Conservation (phyloP, 2,113 vertebrate species). For the Callocephalon fimbriatum region DNA sequence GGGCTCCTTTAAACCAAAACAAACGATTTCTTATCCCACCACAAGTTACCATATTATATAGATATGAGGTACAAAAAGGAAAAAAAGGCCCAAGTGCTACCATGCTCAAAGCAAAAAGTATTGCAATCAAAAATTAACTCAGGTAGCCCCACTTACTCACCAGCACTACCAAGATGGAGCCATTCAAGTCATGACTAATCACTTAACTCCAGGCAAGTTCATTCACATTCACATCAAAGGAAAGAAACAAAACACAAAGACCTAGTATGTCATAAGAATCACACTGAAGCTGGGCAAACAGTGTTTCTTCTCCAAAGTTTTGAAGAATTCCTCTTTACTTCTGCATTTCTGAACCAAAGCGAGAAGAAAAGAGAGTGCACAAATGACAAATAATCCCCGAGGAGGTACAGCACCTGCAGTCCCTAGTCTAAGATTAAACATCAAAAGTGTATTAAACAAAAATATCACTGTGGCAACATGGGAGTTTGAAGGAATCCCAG, state of each 20-base stretch:
- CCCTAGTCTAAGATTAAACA: not conserved
- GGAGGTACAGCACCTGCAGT: not conserved
- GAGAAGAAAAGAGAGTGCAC: not conserved
- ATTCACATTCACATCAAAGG: constrained; percentile 52
- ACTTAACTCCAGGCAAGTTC: constrained; percentile 30
- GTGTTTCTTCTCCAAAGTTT: not conserved
- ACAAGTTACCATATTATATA: not conserved
- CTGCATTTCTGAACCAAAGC: not conserved
- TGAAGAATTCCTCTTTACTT: not conserved
- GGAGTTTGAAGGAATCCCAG: not conserved
- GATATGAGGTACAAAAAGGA: not conserved
- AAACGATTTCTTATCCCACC: not conserved
- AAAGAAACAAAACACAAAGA: not conserved
- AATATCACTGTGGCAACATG: not conserved
- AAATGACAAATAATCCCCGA: not conserved
- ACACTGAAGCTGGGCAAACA: not conserved
- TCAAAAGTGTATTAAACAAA: not conserved
- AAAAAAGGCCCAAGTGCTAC: not conserved
- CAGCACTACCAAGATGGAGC: not conserved
- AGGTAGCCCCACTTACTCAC: not conserved
- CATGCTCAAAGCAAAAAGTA: not conserved
- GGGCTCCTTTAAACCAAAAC: not conserved
- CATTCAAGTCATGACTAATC: constrained; percentile 36
- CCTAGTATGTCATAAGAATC: not conserved
- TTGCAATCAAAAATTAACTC: not conserved